Base-by-base conservation (phyloP, 2,113 vertebrate genomes). In the Ifrita kowaldi region DNA sequence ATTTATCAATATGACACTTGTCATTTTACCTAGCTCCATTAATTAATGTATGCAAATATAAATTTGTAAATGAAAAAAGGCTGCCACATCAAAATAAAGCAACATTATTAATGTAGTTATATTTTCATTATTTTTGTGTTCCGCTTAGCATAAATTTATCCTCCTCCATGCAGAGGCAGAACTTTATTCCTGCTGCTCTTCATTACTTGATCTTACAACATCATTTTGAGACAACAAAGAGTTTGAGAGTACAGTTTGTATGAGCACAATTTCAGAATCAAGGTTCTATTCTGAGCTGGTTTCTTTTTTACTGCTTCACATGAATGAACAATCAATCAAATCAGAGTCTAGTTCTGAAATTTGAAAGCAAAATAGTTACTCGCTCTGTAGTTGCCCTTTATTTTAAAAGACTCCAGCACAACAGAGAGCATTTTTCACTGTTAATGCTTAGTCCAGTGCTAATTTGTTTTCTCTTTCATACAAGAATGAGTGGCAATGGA, bases 391-490 rank as follows among this genome's bases (percentile, higher is more conserved):
- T 30, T 91, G 24, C 73, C 32, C 84, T 76, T 87, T 30, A 53
- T 80, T 93, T 84, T 94, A 47, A 67, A 93, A 79, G 90, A 53
- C 37, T 84, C 6, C 22, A 78, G 69, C 85, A 84, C 24, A 78
- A 74, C 42, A 44, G 33, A 94, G 19, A 37, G 4, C 4, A 87
- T 84, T 96, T 84, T 93, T 95, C 33, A 87, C 57, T 78, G 33
- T 44, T 94, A 94, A 62, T 73, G 27, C 35, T 93, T 87, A 89
- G 16, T 78, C 70, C 79, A 33, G 65, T 89, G 56, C 15, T 96
- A 90, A 96, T 97, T 69, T 89, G 39, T n/a, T 77, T 73, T 78
- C 64, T 67, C 69, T 91, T 92, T 85, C 80, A 76, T 82, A 53
- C 42, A 80, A 93, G 55, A 87, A 57, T 94, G 84, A 83, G 14